These are phyloP conservation scores for Gymnobelideus leadbeateri DNA, from an alignment of 2,113 vertebrate species.

Conservation along the genomic window DNA sequence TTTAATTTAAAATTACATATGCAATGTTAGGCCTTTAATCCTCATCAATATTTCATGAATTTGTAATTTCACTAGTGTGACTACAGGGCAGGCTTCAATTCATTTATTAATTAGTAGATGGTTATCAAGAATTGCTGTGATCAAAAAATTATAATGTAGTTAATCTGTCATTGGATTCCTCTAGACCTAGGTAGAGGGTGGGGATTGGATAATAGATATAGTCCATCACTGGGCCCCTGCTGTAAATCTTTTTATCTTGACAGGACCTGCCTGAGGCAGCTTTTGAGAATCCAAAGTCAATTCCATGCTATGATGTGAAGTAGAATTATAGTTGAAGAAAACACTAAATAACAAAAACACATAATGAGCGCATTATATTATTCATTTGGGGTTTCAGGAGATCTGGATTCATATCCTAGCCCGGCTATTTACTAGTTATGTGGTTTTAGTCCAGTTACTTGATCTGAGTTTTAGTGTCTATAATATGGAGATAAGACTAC, in stretches of 20 bases:
- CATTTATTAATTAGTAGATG: not conserved
- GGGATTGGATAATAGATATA: not conserved
- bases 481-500: not conserved
- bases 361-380: not conserved
- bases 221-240: not conserved
- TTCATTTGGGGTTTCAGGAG: not conserved
- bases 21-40: slow-evolving; percentile 53
- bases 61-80: not conserved
- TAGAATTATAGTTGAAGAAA: not conserved
- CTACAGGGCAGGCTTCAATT: not conserved
- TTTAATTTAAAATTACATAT: slow-evolving; percentile 38
- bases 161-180: not conserved
- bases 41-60: not conserved
- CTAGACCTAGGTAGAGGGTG: not conserved
- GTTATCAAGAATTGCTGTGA: not conserved
- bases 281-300: not conserved
- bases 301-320: not conserved
- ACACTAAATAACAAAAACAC: not conserved
- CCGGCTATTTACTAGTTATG: not conserved
- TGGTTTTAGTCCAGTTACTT: not conserved
- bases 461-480: not conserved
- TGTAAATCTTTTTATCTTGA: not conserved
- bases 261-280: not conserved
- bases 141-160: not conserved
- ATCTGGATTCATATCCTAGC: not conserved